These are phyloP conservation scores for Brachyptera putata DNA, from an alignment of 2,888 invertebrate genomes.

Conservation along the genomic window DNA sequence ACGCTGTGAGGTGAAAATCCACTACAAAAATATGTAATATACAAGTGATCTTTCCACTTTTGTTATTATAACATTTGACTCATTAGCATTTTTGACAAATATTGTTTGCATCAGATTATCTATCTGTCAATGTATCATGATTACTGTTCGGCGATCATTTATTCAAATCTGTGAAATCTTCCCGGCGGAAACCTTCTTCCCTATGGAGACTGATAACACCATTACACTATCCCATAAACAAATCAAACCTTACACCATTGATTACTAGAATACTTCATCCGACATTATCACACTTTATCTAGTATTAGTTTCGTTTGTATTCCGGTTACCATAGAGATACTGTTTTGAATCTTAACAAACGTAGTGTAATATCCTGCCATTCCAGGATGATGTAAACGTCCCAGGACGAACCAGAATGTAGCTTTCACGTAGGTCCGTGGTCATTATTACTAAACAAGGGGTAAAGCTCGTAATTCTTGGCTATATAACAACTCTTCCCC, in stretches of 20 bases:
- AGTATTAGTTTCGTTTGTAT: not conserved
- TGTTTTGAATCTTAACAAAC: constrained; percentile 4
- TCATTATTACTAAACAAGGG: constrained; percentile 29
- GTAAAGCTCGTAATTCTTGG: constrained; percentile 21
- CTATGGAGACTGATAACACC: no score
- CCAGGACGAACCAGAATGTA: constrained; percentile 14
- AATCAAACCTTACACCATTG: not conserved
- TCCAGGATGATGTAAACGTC: constrained; percentile 11
- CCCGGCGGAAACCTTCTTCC: no score
- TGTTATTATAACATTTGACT: no score
- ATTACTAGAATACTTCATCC: not conserved
- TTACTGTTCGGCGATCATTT: no score
- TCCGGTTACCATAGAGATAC: not conserved
- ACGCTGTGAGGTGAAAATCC: no score
- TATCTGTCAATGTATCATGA: no score
- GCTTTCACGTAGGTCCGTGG: constrained; percentile 13
- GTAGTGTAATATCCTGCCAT: constrained; percentile 1
- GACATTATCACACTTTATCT: not conserved
- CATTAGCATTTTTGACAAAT: no score
- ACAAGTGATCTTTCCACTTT: no score
- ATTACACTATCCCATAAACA: not conserved
- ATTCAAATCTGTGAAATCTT: no score
- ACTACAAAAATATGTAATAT: no score
- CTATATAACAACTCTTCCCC: constrained; percentile 22
- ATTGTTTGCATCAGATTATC: no score